phyloP scores from a whole-genome alignment of 2,797 vertebrate species.

The Melanotaenia nigrans region DNA sequence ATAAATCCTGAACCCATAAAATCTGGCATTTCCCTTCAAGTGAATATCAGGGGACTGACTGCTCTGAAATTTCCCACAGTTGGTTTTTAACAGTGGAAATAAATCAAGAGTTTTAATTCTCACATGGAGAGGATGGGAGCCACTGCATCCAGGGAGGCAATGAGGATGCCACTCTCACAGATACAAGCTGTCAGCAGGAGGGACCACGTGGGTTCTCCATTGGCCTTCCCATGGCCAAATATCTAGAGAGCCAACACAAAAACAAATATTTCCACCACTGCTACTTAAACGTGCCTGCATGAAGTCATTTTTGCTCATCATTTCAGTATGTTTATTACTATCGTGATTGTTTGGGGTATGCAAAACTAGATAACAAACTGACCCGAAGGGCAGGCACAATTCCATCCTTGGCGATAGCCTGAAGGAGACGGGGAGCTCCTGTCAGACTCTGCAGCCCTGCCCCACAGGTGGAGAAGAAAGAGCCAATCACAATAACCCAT shows the following conservation, averaged over 20 bases:
- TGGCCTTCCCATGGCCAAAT: slow-evolving; percentile 96
- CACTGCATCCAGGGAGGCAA: slow-evolving; percentile 94
- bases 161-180: slow-evolving; percentile 97
- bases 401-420: slow-evolving; percentile 94
- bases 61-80: slow-evolving; percentile 41
- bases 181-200: slow-evolving; percentile 95
- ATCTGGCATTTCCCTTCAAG: slow-evolving; percentile 50
- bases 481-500: slow-evolving; percentile 97
- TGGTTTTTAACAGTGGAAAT: slow-evolving; percentile 27
- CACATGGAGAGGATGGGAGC: slow-evolving; percentile 99
- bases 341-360: background rate
- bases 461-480: slow-evolving; percentile 96
- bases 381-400: slow-evolving; percentile 96
- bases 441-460: slow-evolving; percentile 98
- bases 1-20: slow-evolving; percentile 40
- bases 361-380: slow-evolving; percentile 51
- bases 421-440: slow-evolving; percentile 94
- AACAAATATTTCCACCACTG: background rate
- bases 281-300: background rate
- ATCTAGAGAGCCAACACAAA: slow-evolving; percentile 82
- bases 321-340: background rate
- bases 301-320: background rate
- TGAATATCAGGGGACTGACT: slow-evolving; percentile 34
- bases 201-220: slow-evolving; percentile 96
- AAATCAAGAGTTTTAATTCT: slow-evolving; percentile 50